Base-by-base conservation (phyloP, 2,888 invertebrate species). In the Heliothis peltigera region DNA sequence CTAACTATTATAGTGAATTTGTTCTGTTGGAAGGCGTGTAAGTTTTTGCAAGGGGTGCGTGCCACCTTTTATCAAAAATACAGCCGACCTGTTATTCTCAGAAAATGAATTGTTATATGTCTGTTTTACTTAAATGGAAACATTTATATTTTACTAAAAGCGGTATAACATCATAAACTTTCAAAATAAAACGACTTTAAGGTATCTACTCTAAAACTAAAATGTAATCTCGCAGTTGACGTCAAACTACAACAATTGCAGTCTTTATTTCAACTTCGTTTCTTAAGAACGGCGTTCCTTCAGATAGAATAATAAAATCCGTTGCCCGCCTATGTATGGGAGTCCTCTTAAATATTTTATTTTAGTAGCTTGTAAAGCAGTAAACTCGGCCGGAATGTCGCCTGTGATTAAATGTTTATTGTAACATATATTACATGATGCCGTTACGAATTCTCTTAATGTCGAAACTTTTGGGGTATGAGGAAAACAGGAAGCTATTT, bases 231-330 rank as follows among this genome's bases (percentile, higher is more conserved):
- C 12, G 44, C 35, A 32, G 25, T 64, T 56, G 28, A 18, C 54
- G 43, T 54, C 49, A 55, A 64, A 56, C 52, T 59, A 44, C 44
- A 56, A 64, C 64, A 63, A 39, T 59, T 49, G 42, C 39, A 63
- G 48, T 60, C 77, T 73, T 75, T 69, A 57, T 69, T 59, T 58
- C 51, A 35, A 44, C 21, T 46, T 53, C 8, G 42, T 57, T 17
- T 59, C 47, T 64, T 51, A 68, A 54, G 54, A 52, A 70, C 66
- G 51, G 51, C 58, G n/a, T n/a, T 64, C 53, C 51, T 70, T 70
- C 60, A 70, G 70, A 70, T 65, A 28, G 75, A 70, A 75, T 78
- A 75, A 75, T 78, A 75, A 78, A 75, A 65, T 52, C 55, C 46
- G 44, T 18, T 49, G 53, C 18, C 51, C 35, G 53, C 35, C 32